Conservation (phyloP, 1,140 invertebrate genomes). For the Ceratosolen fusciceps region DNA sequence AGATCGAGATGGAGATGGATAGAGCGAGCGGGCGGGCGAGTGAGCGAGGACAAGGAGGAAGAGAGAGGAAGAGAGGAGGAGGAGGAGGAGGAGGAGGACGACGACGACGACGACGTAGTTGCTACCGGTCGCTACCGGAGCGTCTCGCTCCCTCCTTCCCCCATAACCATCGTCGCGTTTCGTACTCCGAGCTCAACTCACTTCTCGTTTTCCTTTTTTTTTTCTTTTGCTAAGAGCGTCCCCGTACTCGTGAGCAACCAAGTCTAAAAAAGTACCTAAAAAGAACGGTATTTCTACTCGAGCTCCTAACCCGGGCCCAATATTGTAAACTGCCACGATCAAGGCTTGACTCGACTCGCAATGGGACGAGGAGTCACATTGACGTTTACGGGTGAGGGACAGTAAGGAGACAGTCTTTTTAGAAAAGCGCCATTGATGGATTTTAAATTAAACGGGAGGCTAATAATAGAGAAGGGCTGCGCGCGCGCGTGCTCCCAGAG, state of each 20-base stretch:
- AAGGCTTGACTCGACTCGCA: too few species aligned
- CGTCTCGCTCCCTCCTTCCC: not conserved
- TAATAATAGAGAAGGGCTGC: not conserved
- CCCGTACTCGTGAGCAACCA: too few species aligned
- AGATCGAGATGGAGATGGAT: too few species aligned
- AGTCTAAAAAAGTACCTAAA: not conserved
- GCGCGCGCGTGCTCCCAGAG: too few species aligned
- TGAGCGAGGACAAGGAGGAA: not conserved
- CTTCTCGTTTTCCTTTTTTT: constrained; percentile 32
- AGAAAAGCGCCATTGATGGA: too few species aligned
- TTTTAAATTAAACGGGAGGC: too few species aligned
- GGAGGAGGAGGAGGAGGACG: not conserved
- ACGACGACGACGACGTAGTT: not conserved
- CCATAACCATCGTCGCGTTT: not conserved
- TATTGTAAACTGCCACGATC: too few species aligned
- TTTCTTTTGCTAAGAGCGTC: too few species aligned
- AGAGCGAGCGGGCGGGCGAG: not conserved
- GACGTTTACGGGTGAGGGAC: too few species aligned
- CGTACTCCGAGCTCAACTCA: not conserved
- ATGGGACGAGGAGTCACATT: too few species aligned
- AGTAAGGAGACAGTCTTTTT: too few species aligned
- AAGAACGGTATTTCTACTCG: not conserved
- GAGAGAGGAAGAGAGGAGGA: not conserved
- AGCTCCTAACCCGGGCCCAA: too few species aligned
- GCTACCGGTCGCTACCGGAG: constrained; percentile 36